Conservation (phyloP, 2,113 vertebrate species). For the Notarius lentiginosus region DNA sequence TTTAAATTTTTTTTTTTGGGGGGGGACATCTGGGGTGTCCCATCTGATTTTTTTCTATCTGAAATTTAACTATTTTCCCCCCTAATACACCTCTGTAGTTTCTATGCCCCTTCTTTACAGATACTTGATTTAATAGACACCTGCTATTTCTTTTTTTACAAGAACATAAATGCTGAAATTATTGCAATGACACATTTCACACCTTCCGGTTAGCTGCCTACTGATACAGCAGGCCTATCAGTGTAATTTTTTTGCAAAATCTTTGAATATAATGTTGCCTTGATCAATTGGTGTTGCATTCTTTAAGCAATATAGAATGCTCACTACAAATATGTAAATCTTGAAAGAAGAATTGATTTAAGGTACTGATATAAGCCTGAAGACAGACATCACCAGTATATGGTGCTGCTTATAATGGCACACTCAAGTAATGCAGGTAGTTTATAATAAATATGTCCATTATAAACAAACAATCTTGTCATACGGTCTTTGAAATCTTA, state of each 20-base stretch:
- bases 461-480: conserved; percentile 55
- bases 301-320: not conserved
- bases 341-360: not conserved
- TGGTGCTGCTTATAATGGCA: not conserved
- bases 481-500: conserved; percentile 51
- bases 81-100: too few relatives aligned
- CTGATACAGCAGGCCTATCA: not conserved
- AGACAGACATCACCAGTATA: not conserved
- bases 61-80: too few relatives aligned
- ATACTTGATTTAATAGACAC: too few relatives aligned
- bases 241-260: not conserved
- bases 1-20: too few relatives aligned
- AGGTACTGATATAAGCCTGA: too few relatives aligned
- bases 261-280: not conserved
- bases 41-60: too few relatives aligned
- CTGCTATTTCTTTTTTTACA: too few relatives aligned
- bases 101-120: too few relatives aligned
- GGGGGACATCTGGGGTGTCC: too few relatives aligned
- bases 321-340: not conserved
- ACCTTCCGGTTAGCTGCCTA: not conserved
- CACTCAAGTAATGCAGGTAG: conserved; percentile 1
- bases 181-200: not conserved
- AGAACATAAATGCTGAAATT: not conserved
- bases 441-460: conserved; percentile 37
- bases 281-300: not conserved